These are phyloP conservation scores for Microctonus brassicae DNA, from an alignment of 2,888 invertebrate genomes.

Conservation along the genomic window DNA sequence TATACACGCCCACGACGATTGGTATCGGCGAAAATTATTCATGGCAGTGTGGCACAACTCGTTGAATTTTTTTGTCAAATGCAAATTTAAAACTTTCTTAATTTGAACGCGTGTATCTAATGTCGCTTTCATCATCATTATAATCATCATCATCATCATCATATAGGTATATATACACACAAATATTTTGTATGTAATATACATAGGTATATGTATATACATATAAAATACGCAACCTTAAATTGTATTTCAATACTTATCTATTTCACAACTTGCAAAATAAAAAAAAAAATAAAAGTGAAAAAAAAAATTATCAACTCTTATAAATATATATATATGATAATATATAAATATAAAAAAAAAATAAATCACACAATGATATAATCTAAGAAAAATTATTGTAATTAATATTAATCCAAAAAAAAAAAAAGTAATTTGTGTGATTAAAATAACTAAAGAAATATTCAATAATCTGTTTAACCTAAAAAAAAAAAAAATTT, in stretches of 20 bases:
- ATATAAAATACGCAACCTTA: neutral
- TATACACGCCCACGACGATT: conserved; percentile 39
- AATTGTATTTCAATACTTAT: neutral
- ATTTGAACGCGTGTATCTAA: neutral
- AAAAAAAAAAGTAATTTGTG: no score
- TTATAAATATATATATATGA: no score
- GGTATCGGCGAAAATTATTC: conserved; percentile 22
- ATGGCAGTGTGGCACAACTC: neutral
- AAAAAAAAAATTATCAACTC: conserved; percentile 7
- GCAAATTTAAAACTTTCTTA: conserved; percentile 10
- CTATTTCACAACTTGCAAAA: neutral
- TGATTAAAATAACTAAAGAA: no score
- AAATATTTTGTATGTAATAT: no score
- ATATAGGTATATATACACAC: no score
- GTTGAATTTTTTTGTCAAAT: conserved; percentile 20
- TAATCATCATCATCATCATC: neutral
- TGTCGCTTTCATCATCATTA: neutral
- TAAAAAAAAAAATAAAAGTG: neutral
- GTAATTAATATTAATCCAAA: no score
- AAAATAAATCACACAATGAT: no score
- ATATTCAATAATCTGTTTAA: no score
- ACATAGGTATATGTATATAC: no score
- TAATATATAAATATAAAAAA: no score
- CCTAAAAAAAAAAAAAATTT: no score
- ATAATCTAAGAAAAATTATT: no score